Base-by-base conservation (phyloP, 2,888 invertebrate genomes). In the Bibio marci region DNA sequence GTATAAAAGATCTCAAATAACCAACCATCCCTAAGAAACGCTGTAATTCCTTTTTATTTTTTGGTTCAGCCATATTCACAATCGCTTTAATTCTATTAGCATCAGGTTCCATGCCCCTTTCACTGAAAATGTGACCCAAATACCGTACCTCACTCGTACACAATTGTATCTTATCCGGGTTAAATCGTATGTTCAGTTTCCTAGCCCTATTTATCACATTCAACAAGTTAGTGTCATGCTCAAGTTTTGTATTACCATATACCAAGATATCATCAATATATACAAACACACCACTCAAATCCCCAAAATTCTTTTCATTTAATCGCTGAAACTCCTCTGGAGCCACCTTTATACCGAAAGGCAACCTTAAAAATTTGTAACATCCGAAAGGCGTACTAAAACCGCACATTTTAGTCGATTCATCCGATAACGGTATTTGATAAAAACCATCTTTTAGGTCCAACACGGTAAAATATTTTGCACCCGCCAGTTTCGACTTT, bases 231-330 rank as follows among this genome's bases (percentile, higher is more conserved):
- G 30, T 14, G 26, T 43, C 43, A 38, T 46, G 43, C 18, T 43
- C 44, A 8, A 38, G 19, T 26, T 38, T 35, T 34, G 36, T 42
- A 15, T 35, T 26, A 2, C 28, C 28, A 12, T 38, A 35, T 33
- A 46, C 33, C 3, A 45, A 19, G 41, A 55, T 42, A 47, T 55
- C 43, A 47, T 59, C 47, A 44, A 54, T 45, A 44, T 57, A 52
- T 31, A 59, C 37, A 38, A 49, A 8, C 35, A 57, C 28, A 11
- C 44, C 46, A n/a, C 42, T 31, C 28, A 48, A 45, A 35, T 45
- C 38, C 5, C 43, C 45, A 43, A 48, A 51, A 12, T 44, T 44
- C 38, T 48, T 34, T 15, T 40, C 37, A 35, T 38, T 48, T 25
- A 42, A 31, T 37, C 43, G 45, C 33, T 45, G 40, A 44, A 50